These are phyloP conservation scores for Clarias pachynema DNA, from an alignment of 2,797 vertebrate species.

Conservation along the genomic window DNA sequence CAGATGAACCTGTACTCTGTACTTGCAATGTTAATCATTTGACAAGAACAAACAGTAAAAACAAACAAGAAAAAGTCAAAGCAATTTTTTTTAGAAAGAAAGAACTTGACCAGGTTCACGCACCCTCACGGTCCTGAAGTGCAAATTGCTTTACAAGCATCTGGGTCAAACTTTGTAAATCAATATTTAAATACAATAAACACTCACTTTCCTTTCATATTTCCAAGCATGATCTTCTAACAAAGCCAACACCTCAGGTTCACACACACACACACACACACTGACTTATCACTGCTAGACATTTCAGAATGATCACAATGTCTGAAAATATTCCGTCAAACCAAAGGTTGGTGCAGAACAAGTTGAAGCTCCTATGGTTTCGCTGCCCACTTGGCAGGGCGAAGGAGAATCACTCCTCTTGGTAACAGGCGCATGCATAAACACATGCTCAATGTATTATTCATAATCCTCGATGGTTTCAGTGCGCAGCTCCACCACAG, in stretches of 20 bases:
- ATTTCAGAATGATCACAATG: background rate
- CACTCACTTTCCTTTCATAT: background rate
- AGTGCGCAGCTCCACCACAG: background rate
- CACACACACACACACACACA: background rate
- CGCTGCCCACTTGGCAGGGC: too few species aligned
- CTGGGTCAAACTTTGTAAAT: background rate
- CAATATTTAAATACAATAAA: too few species aligned
- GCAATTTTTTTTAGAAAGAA: background rate
- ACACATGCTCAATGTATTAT: background rate
- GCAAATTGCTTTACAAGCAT: background rate
- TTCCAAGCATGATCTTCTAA: background rate
- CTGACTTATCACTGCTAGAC: background rate
- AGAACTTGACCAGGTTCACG: background rate
- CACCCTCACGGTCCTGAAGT: background rate
- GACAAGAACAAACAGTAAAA: background rate
- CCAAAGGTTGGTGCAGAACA: background rate
- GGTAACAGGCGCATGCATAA: background rate
- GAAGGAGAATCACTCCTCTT: background rate
- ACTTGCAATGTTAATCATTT: background rate
- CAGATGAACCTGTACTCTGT: background rate
- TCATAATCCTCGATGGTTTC: background rate
- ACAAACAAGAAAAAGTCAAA: too few species aligned
- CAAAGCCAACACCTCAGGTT: background rate
- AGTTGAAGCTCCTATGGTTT: background rate
- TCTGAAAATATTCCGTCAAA: background rate